Evolutionary conservation across 2,888 invertebrate genomes (phyloP).

Genomic region (Scaptomyza reducta): DNA sequence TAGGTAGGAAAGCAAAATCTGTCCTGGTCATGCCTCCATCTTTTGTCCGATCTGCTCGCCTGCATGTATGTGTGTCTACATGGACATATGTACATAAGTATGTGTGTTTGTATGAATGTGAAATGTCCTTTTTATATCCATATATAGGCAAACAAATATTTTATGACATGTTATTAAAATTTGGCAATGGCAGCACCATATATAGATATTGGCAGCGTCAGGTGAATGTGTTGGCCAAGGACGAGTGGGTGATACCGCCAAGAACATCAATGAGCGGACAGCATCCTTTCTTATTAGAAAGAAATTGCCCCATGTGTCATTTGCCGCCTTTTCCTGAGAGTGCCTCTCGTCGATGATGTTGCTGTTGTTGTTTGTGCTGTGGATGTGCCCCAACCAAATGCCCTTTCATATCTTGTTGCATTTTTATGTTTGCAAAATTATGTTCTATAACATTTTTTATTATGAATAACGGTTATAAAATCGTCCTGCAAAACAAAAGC

Average conservation of each 20-base stretch:
- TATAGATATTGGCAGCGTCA: slow-evolving; percentile 37
- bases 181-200: slow-evolving; percentile 51
- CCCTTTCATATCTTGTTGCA: slow-evolving; percentile 64
- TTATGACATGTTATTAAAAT: slow-evolving; percentile 81
- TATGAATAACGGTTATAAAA: slow-evolving; percentile 81
- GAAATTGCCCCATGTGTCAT: slow-evolving; percentile 64
- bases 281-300: slow-evolving; percentile 72
- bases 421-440: slow-evolving; percentile 81
- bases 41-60: slow-evolving; percentile 34
- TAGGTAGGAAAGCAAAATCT: slow-evolving; percentile 16
- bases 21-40: slow-evolving; percentile 15
- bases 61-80: slow-evolving; percentile 1
- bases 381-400: slow-evolving; percentile 4
- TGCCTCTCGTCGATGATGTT: slow-evolving; percentile 10
- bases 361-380: slow-evolving; percentile 14
- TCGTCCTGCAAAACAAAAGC: slow-evolving; percentile 62
- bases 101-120: slow-evolving; percentile 39
- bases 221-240: slow-evolving; percentile 31
- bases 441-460: slow-evolving; percentile 81
- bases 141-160: slow-evolving; percentile 72
- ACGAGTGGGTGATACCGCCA: slow-evolving; percentile 1
- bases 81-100: slow-evolving; percentile 2
- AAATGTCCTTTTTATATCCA: slow-evolving; percentile 80
- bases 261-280: slow-evolving; percentile 16
- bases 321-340: slow-evolving; percentile 22